Conservation (phyloP, 2,888 invertebrate genomes). For the Hirtodrosophila trivittata region DNA sequence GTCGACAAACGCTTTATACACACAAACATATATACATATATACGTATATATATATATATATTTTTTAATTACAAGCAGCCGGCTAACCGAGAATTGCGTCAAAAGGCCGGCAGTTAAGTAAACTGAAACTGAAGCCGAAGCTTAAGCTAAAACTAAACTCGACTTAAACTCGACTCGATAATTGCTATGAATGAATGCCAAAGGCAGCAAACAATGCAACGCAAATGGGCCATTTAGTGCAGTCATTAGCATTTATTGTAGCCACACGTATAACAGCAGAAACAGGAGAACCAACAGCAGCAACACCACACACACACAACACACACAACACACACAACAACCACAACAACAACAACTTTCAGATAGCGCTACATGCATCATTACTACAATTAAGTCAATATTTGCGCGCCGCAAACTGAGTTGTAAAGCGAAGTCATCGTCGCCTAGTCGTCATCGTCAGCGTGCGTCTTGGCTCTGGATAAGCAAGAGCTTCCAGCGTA, state of each 20-base stretch:
- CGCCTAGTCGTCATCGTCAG: background rate
- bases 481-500: slow-evolving; percentile 39
- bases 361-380: slow-evolving; percentile 54
- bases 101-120: slow-evolving; percentile 12
- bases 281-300: slow-evolving; percentile 7
- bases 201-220: slow-evolving; percentile 59
- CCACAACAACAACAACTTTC: slow-evolving; percentile 34
- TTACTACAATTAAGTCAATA: slow-evolving; percentile 61
- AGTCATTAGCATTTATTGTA: slow-evolving; percentile 75
- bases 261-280: slow-evolving; percentile 49
- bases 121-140: slow-evolving; percentile 7
- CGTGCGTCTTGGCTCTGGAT: slow-evolving; percentile 24
- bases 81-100: slow-evolving; percentile 33
- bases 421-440: slow-evolving; percentile 48
- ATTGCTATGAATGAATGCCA: slow-evolving; percentile 71
- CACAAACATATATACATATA: background rate
- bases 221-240: slow-evolving; percentile 70
- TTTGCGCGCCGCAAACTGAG: slow-evolving; percentile 55
- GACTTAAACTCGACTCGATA: slow-evolving; percentile 49
- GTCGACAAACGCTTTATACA: background rate
- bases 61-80: slow-evolving; percentile 63
- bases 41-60: background rate
- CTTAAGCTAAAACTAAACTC: slow-evolving; percentile 2
- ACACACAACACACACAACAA: slow-evolving; percentile 18
- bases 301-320: slow-evolving; percentile 41